Conservation (phyloP, 1,140 invertebrate genomes). For the roundworm (Caenorhabditis elegans) region DNA sequence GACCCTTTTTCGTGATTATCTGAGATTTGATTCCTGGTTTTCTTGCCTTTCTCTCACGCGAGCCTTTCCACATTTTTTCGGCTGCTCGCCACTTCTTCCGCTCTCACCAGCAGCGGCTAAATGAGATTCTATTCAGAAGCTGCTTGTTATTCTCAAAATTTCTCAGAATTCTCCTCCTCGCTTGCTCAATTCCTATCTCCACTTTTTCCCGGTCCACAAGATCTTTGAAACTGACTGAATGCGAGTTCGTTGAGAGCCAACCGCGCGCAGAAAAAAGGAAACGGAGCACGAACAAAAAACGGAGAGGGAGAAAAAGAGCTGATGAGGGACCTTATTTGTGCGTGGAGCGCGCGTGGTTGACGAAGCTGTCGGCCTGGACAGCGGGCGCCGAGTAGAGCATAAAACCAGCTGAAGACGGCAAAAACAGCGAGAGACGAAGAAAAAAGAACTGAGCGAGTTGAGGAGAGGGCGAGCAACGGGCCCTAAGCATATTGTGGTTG, state of each 20-base stretch:
- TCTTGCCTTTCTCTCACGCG: background rate
- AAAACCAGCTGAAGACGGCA: background rate
- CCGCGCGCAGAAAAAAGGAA: background rate
- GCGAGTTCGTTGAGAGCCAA: conserved; percentile 15
- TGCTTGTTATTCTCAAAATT: background rate
- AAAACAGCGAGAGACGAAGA: background rate
- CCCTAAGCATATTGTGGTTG: background rate
- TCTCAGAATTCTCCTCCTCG: background rate
- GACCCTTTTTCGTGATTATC: no score
- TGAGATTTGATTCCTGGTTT: no score
- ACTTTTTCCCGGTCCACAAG: conserved; percentile 15
- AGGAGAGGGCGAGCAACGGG: background rate
- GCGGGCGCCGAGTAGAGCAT: background rate
- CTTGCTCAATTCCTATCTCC: background rate
- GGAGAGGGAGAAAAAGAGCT: background rate
- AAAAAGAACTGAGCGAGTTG: background rate
- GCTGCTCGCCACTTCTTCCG: background rate
- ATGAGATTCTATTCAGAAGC: conserved; percentile 22
- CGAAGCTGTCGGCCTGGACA: conserved; percentile 5
- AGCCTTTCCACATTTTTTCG: background rate
- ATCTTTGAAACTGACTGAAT: conserved; percentile 24
- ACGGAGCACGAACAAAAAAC: no score
- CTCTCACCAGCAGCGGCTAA: background rate
- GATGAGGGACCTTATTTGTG: conserved; percentile 32
- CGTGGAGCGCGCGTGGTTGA: conserved; percentile 17